Conservation (phyloP, 1,140 invertebrate genomes). For the Druon quercuslanigerum region DNA sequence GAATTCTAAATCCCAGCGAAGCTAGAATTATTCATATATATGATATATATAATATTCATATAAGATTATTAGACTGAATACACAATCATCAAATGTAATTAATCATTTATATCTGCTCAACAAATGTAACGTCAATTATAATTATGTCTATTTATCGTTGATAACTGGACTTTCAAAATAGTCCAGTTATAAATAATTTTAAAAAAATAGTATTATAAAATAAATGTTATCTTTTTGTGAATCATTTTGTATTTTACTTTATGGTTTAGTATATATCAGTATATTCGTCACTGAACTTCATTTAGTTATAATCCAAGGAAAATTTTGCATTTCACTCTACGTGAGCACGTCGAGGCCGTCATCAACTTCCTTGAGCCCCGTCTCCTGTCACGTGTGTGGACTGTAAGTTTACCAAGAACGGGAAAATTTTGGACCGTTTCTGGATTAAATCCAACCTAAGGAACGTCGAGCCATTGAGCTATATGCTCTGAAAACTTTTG, state of each 20-base stretch:
- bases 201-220: neutral
- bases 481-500: constrained; percentile 68
- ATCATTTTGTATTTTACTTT: neutral
- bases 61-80: no score
- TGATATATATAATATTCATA: no score
- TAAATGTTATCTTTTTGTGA: neutral
- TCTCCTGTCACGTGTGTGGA: constrained; percentile 59
- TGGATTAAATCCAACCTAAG: constrained; percentile 42
- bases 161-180: no score
- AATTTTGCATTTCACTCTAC: constrained; percentile 47
- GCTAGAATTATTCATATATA: no score
- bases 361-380: constrained; percentile 61
- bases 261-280: neutral
- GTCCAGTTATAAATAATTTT: no score
- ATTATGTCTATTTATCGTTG: no score
- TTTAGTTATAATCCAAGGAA: constrained; percentile 35
- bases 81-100: no score
- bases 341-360: constrained; percentile 66
- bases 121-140: no score
- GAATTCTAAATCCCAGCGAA: no score
- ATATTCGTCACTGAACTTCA: neutral
- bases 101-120: no score
- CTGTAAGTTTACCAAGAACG: constrained; percentile 64
- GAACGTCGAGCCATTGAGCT: constrained; percentile 56
- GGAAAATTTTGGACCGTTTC: constrained; percentile 67